Conservation (phyloP, 2,888 invertebrate species). For the Cheilosia impressa region DNA sequence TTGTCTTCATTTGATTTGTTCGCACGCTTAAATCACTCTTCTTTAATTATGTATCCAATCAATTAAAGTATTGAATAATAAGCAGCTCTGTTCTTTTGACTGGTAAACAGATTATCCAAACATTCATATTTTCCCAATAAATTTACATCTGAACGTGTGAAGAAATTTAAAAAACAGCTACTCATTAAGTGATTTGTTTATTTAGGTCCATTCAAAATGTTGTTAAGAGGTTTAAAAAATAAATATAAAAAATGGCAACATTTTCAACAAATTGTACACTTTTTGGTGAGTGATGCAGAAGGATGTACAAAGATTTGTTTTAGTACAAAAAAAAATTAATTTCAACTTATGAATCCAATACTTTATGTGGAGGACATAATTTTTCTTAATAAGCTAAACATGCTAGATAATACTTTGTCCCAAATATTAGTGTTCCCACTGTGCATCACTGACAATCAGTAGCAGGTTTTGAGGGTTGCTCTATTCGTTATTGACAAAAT, state of each 20-base stretch:
- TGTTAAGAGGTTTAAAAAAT: not conserved
- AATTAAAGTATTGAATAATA: constrained; percentile 6
- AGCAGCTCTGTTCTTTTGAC: not conserved
- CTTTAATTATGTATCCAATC: constrained; percentile 2
- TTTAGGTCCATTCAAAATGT: not conserved
- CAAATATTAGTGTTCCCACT: too few species aligned
- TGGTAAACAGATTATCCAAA: constrained; percentile 13
- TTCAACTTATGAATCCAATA: too few species aligned
- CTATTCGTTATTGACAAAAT: too few species aligned
- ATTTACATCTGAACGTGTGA: constrained; percentile 11
- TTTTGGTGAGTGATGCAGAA: not conserved
- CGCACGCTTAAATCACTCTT: not conserved
- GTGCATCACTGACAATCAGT: too few species aligned
- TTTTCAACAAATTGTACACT: too few species aligned
- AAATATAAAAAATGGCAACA: not conserved
- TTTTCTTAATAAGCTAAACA: too few species aligned
- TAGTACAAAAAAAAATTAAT: too few species aligned
- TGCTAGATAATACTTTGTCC: too few species aligned
- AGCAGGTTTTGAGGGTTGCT: too few species aligned
- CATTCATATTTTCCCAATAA: constrained; percentile 12
- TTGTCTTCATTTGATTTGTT: not conserved
- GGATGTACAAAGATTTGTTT: not conserved
- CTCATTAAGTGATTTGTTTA: constrained; percentile 6
- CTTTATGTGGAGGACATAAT: too few species aligned
- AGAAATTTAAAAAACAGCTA: not conserved